phyloP scores from a whole-genome alignment of 2,113 vertebrate species.

The Circaetus gallicus region DNA sequence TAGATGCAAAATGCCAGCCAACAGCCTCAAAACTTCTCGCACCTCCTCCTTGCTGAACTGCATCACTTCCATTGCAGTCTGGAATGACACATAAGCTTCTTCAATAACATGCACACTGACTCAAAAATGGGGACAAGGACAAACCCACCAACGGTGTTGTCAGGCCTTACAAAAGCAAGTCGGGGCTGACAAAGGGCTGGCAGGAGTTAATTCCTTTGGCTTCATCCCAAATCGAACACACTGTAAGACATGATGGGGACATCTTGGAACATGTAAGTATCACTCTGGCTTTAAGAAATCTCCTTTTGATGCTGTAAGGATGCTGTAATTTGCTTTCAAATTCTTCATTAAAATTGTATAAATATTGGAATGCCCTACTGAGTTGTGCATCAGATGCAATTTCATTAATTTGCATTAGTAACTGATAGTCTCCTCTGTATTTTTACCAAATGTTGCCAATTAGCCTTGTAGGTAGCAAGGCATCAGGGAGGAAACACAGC shows the following conservation, averaged over 20 bases:
- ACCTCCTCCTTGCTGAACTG: constrained; percentile 90
- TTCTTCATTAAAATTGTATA: not conserved
- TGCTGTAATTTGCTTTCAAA: not conserved
- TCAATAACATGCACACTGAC: not conserved
- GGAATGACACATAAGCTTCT: not conserved
- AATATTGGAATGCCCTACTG: not conserved
- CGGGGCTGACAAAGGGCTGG: not conserved
- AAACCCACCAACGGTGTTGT: not conserved
- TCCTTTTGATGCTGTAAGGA: not conserved
- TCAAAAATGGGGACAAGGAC: not conserved
- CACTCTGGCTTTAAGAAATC: not conserved
- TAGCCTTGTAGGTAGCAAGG: not conserved
- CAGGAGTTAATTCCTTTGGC: not conserved
- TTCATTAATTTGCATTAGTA: not conserved
- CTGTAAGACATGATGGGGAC: not conserved
- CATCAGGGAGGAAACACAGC: not conserved
- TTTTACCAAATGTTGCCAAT: not conserved
- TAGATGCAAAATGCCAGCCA: constrained; percentile 88
- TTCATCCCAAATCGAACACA: not conserved
- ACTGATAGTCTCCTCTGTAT: not conserved
- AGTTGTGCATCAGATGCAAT: not conserved
- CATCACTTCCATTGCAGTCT: constrained; percentile 94
- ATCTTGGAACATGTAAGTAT: not conserved
- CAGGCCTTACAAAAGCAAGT: not conserved
- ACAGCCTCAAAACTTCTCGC: constrained; percentile 84